Evolutionary conservation across 2,113 vertebrate genomes (phyloP).

Genomic region (Chaenogobius annularis): DNA sequence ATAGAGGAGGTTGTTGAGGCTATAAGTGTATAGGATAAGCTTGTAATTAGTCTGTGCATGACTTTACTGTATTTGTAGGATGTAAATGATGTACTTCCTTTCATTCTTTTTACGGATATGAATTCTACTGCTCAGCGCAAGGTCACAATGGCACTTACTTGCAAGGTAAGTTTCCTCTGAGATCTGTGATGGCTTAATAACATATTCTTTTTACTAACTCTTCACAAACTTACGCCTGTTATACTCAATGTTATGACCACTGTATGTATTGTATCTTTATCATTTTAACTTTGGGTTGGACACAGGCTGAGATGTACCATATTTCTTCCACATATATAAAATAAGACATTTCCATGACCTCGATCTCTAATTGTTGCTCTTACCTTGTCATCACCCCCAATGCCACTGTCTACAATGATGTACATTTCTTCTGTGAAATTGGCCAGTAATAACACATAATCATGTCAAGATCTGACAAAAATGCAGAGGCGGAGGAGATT

Average conservation of each 20-base stretch:
- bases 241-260: too few relatives aligned
- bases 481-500: slow-evolving; percentile 31
- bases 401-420: slow-evolving; percentile 13
- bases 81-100: slow-evolving; percentile 59
- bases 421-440: slow-evolving; percentile 20
- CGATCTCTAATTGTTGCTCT: slow-evolving; percentile 13
- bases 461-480: slow-evolving; percentile 5
- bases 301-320: background rate
- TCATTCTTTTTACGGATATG: slow-evolving; percentile 49
- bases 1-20: slow-evolving; percentile 41
- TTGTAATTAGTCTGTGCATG: slow-evolving; percentile 8
- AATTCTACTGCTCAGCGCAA: slow-evolving; percentile 8
- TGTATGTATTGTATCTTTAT: too few relatives aligned
- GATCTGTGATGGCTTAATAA: too few relatives aligned
- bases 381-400: slow-evolving; percentile 4
- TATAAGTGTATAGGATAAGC: too few relatives aligned
- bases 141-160: too few relatives aligned
- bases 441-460: slow-evolving; percentile 53
- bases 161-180: too few relatives aligned
- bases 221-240: too few relatives aligned
- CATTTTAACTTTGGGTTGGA: too few relatives aligned
- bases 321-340: background rate
- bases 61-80: slow-evolving; percentile 22
- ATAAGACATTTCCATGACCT: slow-evolving; percentile 33
- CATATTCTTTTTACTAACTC: too few relatives aligned